Conservation (phyloP, 2,888 invertebrate species). For the Caenorhabditis zanzibari region DNA sequence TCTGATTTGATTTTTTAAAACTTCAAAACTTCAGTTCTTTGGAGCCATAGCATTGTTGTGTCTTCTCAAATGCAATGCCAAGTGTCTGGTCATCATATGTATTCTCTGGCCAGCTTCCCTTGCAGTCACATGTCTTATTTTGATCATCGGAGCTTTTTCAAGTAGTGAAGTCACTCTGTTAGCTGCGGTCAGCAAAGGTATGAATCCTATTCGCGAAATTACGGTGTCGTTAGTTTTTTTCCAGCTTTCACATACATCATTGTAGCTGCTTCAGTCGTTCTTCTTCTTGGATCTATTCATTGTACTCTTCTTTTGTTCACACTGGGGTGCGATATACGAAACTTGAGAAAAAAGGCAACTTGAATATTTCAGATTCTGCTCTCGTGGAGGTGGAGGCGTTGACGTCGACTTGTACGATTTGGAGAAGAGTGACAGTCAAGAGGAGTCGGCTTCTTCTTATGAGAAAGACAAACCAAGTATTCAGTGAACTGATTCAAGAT, state of each 20-base stretch:
- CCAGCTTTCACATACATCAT: not conserved
- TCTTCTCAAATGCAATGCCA: slow-evolving; percentile 2
- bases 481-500: not conserved
- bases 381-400: not conserved
- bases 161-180: not conserved
- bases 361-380: not conserved
- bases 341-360: not conserved
- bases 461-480: not conserved
- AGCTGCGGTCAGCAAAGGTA: too few species aligned
- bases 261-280: not conserved
- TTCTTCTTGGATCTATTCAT: slow-evolving; percentile 1
- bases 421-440: slow-evolving; percentile 7
- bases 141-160: not conserved
- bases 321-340: not conserved
- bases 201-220: too few species aligned
- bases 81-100: not conserved
- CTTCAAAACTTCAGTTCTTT: not conserved
- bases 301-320: not conserved
- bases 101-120: not conserved
- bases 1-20: not conserved
- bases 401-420: slow-evolving; percentile 9
- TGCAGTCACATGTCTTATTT: not conserved
- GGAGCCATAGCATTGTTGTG: not conserved
- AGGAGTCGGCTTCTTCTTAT: slow-evolving; percentile 1
- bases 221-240: not conserved